Evolutionary conservation across 2,888 invertebrate species (phyloP), one percentile per base, ranked within the genome.

Genomic region (Glyphotaelius pellucidus): DNA sequence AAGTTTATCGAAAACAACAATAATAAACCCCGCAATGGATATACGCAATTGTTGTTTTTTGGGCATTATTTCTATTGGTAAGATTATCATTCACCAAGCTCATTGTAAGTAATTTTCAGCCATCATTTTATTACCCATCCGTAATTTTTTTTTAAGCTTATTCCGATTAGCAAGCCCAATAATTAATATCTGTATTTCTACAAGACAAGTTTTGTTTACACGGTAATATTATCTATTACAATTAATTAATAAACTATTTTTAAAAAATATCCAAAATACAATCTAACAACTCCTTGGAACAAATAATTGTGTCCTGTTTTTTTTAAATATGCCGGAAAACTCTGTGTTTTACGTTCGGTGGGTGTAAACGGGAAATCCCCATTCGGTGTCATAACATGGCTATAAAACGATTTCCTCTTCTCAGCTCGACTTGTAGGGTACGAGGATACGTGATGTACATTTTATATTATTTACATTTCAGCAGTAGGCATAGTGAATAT

Each of bases 321-420:
- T 67, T n/a, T 9, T 3, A 67, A 25, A 25, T 9, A 9, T 67
- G 7, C 14, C 32, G 52, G 67, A 79, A 42, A 88, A 88, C 47
- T 30, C 86, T 30, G 30, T 47, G 30, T 35, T 79, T 31, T 88
- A 88, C 31, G 67, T 32, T 67, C n/a, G 11, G 25, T 31, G 88
- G 67, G 88, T 67, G 67, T 88, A 88, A 88, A 88, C 89, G 89
- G 89, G 42, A 92, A 92, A 91, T 87, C 90, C 92, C 90, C 80
- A 91, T 92, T 90, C 85, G 84, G 90, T 90, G 92, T 92, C 92
- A 92, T 92, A 92, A 92, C 92, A 91, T 19, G 92, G 85, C 88
- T 80, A 92, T 92, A 92, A 92, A 92, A 92, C 92, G 92, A 92
- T 92, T 92, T 91, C 90, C 92, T 91, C 87, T 67, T 81, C 91